Percentiles rank a stretch among this genome's conserved stretches.
These are phyloP conservation scores for Megastigmus dorsalis DNA, from an alignment of 2,888 invertebrate species.

Conservation along the genomic window DNA sequence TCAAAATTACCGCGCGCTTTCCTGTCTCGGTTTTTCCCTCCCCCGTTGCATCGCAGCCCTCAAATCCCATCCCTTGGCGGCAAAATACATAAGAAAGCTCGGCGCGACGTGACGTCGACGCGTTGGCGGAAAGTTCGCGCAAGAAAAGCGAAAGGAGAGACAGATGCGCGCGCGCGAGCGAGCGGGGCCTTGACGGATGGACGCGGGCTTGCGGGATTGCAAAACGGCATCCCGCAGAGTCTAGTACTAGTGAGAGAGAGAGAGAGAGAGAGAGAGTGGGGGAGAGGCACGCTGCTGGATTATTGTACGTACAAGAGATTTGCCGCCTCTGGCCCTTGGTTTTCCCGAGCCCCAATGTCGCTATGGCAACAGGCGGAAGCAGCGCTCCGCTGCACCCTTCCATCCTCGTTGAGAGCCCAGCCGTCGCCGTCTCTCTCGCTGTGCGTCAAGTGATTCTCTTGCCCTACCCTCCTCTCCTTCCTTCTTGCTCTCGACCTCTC, in stretches of 20 bases:
- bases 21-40: no score
- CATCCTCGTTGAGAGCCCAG: slow-evolving; percentile 61
- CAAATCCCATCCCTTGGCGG: not conserved
- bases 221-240: slow-evolving; percentile 63
- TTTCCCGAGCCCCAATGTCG: slow-evolving; percentile 66
- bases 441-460: slow-evolving; percentile 67
- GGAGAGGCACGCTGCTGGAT: slow-evolving; percentile 60
- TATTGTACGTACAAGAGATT: slow-evolving; percentile 72
- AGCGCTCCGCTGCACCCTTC: slow-evolving; percentile 61
- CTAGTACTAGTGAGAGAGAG: no score
- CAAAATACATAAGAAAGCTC: not conserved
- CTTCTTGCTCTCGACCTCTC: slow-evolving; percentile 49
- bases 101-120: not conserved
- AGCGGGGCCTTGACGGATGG: slow-evolving; percentile 50
- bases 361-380: slow-evolving; percentile 69
- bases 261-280: no score
- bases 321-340: slow-evolving; percentile 68
- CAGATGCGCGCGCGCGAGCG: slow-evolving; percentile 18
- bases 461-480: slow-evolving; percentile 55
- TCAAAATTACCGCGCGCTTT: slow-evolving; percentile 1
- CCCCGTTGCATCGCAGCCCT: no score
- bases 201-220: slow-evolving; percentile 57
- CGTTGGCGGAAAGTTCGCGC: not conserved
- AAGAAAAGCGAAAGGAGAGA: not conserved
- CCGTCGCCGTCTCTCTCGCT: slow-evolving; percentile 61